Percentiles rank a stretch among this genome's conserved stretches.
Evolutionary conservation across 2,888 invertebrate genomes (phyloP).

Genomic region (Drosophila setosimentum): DNA sequence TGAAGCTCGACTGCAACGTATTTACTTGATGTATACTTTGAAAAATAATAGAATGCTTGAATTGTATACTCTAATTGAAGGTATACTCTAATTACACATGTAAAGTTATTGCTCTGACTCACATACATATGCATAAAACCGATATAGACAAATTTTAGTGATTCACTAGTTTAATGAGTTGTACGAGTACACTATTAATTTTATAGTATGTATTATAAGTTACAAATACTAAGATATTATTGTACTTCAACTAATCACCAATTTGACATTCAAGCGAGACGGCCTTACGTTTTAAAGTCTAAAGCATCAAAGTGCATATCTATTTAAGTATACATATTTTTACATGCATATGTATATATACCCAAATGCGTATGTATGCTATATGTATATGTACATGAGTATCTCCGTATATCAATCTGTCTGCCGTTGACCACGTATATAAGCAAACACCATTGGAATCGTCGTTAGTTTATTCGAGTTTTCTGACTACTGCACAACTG

Average conservation of each 20-base stretch:
- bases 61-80: too few relatives aligned
- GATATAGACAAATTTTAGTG: constrained; percentile 1
- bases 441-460: constrained; percentile 67
- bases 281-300: constrained; percentile 72
- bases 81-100: constrained; percentile 14
- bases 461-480: constrained; percentile 71
- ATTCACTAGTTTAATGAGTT: constrained; percentile 9
- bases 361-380: constrained; percentile 18
- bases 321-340: constrained; percentile 18
- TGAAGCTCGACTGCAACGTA: background rate
- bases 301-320: constrained; percentile 59
- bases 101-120: background rate
- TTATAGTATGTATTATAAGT: constrained; percentile 41
- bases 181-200: constrained; percentile 32
- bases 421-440: constrained; percentile 62
- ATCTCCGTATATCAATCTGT: constrained; percentile 10
- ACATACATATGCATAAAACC: background rate
- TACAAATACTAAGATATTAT: constrained; percentile 65
- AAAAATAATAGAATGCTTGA: constrained; percentile 2
- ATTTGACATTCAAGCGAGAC: constrained; percentile 76
- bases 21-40: background rate
- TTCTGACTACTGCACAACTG: constrained; percentile 62
- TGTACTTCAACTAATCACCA: constrained; percentile 73
- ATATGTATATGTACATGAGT: constrained; percentile 10
- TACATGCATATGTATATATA: constrained; percentile 15